Evolutionary conservation across 2,888 invertebrate species (phyloP), one percentile per base, ranked within the genome.

Genomic region (Petrophora chlorosata): DNA sequence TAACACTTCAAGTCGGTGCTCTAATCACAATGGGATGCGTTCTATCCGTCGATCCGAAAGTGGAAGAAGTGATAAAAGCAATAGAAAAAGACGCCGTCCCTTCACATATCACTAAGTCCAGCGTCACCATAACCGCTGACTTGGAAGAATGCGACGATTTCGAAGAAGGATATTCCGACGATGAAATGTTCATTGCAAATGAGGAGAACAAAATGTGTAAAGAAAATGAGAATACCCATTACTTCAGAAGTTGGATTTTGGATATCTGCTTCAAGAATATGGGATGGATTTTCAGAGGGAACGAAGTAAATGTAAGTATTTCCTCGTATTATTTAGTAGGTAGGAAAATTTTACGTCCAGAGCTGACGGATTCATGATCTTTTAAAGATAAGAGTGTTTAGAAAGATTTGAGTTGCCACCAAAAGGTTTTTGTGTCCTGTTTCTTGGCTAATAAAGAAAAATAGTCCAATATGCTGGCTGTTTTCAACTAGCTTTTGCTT

Each of bases 11-110:
- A 88, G 95, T 96, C 0, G 94, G 94, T 1, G 93, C 95, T 0
- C 69, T 96, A 33, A 93, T 94, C 56, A 94, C 94, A 13, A 92
- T 95, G 73, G 95, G 95, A 17, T 94, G 94, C 65, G 82, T 95
- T 28, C 81, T 95, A 30, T 92, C 94, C 0, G 82, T 92, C 0
- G 92, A 94, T 45, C 93, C 94, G 0, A 87, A 92, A 32, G 90
- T 94, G 0, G 82, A 91, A 2, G 95, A 95, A 85, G 92, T 94
- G 30, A 73, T 91, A 1, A 88, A 81, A 62, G 85, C 92, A n/a
- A 81, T 94, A 57, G 89, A 91, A 57, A 86, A 91, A 76, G 82
- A 86, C 53, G 60, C 76, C 26, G 65, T 68, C 3, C 58, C 70
- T 34, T 50, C 57, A n/a, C 67, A 63, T 53, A 39, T 54, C 67